Percentiles rank a stretch among this genome's conserved stretches.
phyloP scores from a whole-genome alignment of 2,113 vertebrate species.

The Octodon degus region DNA sequence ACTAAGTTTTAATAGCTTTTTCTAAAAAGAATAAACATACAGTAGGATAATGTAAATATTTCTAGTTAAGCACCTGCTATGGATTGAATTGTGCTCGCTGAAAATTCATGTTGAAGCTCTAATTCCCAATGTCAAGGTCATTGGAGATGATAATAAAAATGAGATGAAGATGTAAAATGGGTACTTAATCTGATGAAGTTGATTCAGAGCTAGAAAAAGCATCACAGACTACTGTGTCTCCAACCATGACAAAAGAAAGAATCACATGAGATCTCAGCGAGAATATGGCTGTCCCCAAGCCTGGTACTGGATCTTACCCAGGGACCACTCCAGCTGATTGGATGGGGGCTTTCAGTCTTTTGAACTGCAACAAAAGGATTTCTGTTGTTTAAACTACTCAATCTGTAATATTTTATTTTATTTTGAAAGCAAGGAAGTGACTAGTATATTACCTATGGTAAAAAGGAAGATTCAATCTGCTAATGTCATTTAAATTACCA shows the following conservation, averaged over 20 bases:
- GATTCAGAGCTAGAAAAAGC: background rate
- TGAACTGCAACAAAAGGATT: background rate
- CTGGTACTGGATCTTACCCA: background rate
- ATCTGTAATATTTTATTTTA: background rate
- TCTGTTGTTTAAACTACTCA: background rate
- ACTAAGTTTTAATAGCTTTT: background rate
- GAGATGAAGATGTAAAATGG: background rate
- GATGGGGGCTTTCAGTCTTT: background rate
- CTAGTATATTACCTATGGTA: background rate
- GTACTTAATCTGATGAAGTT: background rate
- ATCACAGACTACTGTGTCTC: background rate
- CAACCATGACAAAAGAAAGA: background rate
- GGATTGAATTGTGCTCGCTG: background rate
- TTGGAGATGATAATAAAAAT: background rate
- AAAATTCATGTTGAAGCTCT: background rate
- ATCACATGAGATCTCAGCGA: background rate
- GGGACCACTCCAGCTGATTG: background rate
- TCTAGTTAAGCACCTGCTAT: background rate
- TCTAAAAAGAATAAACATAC: background rate
- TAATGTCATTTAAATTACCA: background rate
- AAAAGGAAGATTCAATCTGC: background rate
- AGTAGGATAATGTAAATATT: background rate
- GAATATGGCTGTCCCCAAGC: background rate
- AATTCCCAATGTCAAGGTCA: background rate
- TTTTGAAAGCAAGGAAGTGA: background rate